Base-by-base conservation (phyloP, 2,888 invertebrate genomes). In the Unio pictorum region DNA sequence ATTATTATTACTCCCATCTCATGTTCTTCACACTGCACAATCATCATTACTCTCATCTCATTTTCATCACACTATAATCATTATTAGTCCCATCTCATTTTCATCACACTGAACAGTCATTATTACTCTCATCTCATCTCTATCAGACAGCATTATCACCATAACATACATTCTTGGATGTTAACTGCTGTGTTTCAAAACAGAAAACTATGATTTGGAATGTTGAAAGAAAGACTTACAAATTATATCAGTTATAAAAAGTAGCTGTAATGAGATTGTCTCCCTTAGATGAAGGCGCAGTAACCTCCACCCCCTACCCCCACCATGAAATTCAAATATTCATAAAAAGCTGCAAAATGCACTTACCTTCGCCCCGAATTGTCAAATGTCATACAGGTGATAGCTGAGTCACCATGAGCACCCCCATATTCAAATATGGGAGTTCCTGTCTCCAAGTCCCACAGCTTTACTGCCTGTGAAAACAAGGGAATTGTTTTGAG, bases 361-460 rank as follows among this genome's bases (percentile, higher is more conserved):
- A 63, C 64, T 72, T 71, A 88, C 87, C 89, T 84, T 75, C 89
- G 80, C 1, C 85, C 87, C 55, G 89, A 89, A 69, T 84, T 86
- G 74, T 90, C 90, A 78, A 90, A 88, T 30, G 86, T 83, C 88
- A 90, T 86, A 76, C 89, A 89, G 2, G 90, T 90, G 64, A 90
- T 88, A 56, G 89, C 87, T n/a, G 80, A 67, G 55, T 88, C 89
- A 6, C 86, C 88, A 72, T 90, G 90, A 54, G 89, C 89, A 7
- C 88, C 87, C 3, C 87, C 87, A 78, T 84, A 90, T 70, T 90
- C 89, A 85, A 89, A 90, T 67, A 90, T 86, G 45, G 84, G 72
- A 20, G 84, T 84, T 11, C 90, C 90, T 20, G 88, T 89, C 78
- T 89, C 87, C 75, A 90, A 85, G 78, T 90, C 89, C 90, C 90